Percentiles rank a stretch among this genome's conserved stretches.
phyloP scores from a whole-genome alignment of 2,797 vertebrate species.

The Podargus strigoides region DNA sequence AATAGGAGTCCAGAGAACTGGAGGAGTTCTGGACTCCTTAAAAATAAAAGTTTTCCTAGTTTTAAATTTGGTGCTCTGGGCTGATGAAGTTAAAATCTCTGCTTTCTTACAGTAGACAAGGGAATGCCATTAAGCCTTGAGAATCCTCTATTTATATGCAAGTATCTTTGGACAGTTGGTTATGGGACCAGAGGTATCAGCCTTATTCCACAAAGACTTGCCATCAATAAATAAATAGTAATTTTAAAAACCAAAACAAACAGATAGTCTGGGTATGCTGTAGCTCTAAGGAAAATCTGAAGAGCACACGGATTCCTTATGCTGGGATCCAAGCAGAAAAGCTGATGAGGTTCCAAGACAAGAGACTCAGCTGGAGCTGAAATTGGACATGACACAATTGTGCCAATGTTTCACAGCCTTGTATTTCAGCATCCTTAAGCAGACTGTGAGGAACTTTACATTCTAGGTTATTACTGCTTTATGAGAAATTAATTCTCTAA shows the following conservation, averaged over 20 bases:
- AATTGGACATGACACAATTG: not conserved
- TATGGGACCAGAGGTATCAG: not conserved
- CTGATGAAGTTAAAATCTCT: not conserved
- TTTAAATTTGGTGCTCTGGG: not conserved
- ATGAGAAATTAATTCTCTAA: not conserved
- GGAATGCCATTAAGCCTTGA: not conserved
- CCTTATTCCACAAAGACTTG: not conserved
- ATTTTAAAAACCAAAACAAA: not conserved
- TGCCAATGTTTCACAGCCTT: not conserved
- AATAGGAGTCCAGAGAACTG: not conserved
- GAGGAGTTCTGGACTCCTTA: not conserved
- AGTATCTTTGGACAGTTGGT: not conserved
- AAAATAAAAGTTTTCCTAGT: not conserved
- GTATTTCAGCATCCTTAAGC: not conserved
- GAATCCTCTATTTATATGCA: not conserved
- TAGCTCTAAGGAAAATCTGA: not conserved
- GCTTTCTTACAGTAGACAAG: not conserved
- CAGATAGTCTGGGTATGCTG: not conserved
- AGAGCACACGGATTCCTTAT: not conserved
- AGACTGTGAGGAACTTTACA: not conserved
- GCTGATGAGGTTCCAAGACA: not conserved
- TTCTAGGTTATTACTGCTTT: not conserved
- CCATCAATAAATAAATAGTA: not conserved
- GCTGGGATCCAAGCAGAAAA: not conserved
- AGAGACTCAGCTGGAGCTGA: not conserved